phyloP scores from a whole-genome alignment of 2,113 vertebrate species.

The Prinia subflava region DNA sequence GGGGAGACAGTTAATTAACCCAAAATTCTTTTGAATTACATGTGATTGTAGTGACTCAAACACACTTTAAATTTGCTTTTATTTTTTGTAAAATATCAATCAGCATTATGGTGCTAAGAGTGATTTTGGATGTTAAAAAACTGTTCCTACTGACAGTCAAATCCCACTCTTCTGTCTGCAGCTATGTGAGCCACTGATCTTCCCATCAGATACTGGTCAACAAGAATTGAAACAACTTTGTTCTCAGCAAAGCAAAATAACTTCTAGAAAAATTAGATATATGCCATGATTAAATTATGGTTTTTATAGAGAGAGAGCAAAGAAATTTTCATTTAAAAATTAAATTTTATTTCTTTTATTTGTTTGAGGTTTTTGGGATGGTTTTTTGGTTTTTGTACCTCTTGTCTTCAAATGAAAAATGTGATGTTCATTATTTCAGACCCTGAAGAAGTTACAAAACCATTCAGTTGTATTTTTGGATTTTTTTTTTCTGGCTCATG shows the following conservation, averaged over 20 bases:
- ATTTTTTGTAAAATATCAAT: background rate
- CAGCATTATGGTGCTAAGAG: background rate
- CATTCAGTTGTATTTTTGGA: background rate
- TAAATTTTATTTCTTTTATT: background rate
- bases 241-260: background rate
- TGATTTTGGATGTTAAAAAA: background rate
- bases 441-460: background rate
- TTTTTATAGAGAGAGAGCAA: background rate
- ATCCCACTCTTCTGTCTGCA: background rate
- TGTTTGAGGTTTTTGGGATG: background rate
- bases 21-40: background rate
- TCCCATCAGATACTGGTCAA: background rate
- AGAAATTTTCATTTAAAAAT: background rate
- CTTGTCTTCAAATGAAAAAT: background rate
- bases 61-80: background rate
- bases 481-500: too few species aligned
- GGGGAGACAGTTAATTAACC: background rate
- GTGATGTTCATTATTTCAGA: background rate
- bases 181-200: background rate
- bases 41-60: background rate
- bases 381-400: background rate
- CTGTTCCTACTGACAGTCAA: background rate
- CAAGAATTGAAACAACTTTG: background rate
- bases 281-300: fast-evolving
- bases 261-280: background rate